Conservation (phyloP, 2,113 vertebrate genomes). For the Tor tambroides region DNA sequence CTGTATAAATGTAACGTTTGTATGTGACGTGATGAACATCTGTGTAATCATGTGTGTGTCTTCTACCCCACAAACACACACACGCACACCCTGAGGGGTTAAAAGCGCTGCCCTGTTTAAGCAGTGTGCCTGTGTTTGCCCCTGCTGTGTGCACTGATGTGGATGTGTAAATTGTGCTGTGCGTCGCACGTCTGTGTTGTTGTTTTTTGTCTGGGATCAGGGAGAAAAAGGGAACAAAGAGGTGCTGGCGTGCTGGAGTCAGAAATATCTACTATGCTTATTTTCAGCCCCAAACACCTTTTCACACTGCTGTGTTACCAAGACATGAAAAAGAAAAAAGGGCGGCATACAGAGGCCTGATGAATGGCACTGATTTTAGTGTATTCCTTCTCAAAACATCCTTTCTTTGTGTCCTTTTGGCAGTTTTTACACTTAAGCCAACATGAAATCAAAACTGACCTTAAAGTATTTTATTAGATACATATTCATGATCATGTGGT, state of each 20-base stretch:
- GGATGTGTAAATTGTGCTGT: constrained; percentile 55
- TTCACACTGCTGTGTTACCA: neutral
- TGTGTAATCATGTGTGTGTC: constrained; percentile 44
- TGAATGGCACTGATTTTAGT: neutral
- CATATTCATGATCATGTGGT: neutral
- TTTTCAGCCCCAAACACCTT: constrained; percentile 24
- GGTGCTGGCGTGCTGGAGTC: constrained; percentile 17
- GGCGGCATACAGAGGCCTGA: neutral
- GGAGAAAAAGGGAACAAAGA: constrained; percentile 28
- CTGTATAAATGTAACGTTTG: constrained; percentile 45
- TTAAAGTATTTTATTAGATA: neutral
- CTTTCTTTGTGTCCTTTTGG: constrained; percentile 8
- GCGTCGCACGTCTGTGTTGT: constrained; percentile 36
- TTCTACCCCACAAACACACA: neutral
- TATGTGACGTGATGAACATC: constrained; percentile 51
- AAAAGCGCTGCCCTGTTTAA: constrained; percentile 34
- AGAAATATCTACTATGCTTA: constrained; percentile 11
- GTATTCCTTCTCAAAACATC: neutral
- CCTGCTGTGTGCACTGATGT: constrained; percentile 51
- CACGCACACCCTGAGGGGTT: constrained; percentile 38
- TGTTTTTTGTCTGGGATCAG: constrained; percentile 13
- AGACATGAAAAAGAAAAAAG: neutral
- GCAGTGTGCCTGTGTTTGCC: constrained; percentile 44
- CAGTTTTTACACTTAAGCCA: neutral
- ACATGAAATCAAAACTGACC: neutral